These are phyloP conservation scores for Serilophus lunatus DNA, from an alignment of 2,113 vertebrate species.

Conservation along the genomic window DNA sequence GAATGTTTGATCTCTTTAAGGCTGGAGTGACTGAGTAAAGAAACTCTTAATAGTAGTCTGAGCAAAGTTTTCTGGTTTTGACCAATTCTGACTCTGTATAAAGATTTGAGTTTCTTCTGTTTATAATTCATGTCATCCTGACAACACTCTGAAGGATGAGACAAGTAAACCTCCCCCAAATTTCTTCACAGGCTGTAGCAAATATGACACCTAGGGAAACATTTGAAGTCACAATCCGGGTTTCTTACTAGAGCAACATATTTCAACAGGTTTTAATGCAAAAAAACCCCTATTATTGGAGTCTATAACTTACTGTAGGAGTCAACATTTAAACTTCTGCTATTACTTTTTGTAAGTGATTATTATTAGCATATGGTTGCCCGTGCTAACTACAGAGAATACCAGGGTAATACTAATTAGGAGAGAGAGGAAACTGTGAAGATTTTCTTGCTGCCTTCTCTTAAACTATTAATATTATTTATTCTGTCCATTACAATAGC, in stretches of 20 bases:
- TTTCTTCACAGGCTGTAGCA: background rate
- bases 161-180: background rate
- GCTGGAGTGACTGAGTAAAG: background rate
- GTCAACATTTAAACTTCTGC: background rate
- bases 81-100: background rate
- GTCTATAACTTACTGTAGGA: background rate
- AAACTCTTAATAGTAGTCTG: background rate
- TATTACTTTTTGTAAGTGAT: background rate
- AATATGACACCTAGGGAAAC: background rate
- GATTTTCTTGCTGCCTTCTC: background rate
- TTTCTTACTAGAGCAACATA: background rate
- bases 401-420: background rate
- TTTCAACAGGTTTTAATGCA: background rate
- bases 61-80: background rate
- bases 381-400: background rate
- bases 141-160: background rate
- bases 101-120: background rate
- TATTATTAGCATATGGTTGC: background rate
- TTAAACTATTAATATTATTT: background rate
- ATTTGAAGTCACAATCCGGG: background rate
- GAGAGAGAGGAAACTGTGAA: background rate
- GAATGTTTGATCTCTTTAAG: background rate
- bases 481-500: background rate
- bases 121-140: background rate
- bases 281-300: background rate